Conservation (phyloP, 1,140 invertebrate genomes). For the Eupristina koningsbergeri region DNA sequence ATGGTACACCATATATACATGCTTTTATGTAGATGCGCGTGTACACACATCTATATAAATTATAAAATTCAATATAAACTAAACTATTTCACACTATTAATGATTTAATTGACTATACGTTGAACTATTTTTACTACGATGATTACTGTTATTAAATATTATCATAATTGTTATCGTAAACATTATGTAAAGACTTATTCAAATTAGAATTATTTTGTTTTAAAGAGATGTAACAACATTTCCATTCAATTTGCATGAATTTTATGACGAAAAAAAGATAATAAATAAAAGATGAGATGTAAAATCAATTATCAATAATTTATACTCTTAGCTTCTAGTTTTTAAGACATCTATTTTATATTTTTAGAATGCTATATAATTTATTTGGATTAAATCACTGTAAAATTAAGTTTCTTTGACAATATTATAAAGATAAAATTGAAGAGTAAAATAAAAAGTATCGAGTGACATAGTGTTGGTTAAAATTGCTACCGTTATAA, state of each 20-base stretch:
- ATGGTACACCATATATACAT: conserved; percentile 1
- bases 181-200: not conserved
- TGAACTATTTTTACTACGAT: not conserved
- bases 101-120: no score
- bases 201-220: not conserved
- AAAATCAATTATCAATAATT: not conserved
- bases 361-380: not conserved
- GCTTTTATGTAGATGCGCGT: no score
- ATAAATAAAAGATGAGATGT: not conserved
- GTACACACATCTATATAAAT: no score
- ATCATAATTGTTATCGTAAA: no score
- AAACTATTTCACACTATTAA: not conserved
- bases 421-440: not conserved
- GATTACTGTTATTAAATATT: not conserved
- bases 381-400: not conserved
- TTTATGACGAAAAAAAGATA: not conserved
- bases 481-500: not conserved
- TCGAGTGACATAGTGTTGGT: not conserved
- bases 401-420: not conserved
- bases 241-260: not conserved
- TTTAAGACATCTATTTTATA: not conserved
- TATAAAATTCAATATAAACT: not conserved
- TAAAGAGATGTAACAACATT: not conserved
- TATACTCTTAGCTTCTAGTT: not conserved
- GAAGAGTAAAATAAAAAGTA: not conserved